phyloP scores from a whole-genome alignment of 2,888 invertebrate species.

The Leptura quadrifasciata region DNA sequence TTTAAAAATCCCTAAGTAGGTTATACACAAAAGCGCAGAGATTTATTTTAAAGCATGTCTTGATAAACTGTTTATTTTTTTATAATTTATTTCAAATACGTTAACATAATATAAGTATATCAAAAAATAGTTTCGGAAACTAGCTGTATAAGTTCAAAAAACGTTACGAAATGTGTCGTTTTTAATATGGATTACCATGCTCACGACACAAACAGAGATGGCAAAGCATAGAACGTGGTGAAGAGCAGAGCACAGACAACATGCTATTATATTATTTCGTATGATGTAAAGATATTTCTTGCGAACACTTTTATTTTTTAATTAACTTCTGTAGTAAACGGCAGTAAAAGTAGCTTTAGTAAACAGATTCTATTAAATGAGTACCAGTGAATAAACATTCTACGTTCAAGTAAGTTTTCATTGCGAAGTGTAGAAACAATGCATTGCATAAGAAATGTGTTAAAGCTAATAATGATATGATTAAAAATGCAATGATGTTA shows the following conservation, averaged over 20 bases:
- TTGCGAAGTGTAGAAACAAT: neutral
- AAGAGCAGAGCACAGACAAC: neutral
- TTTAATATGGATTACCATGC: neutral
- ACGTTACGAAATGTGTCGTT: neutral
- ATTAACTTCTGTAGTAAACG: no score
- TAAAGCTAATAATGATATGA: neutral
- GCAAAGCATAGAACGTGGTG: neutral
- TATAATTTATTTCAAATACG: no score
- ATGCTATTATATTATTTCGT: neutral
- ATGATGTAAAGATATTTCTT: no score
- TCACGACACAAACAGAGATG: neutral
- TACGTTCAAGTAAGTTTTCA: neutral
- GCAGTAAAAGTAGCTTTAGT: neutral
- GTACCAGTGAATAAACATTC: neutral
- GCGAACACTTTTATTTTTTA: no score
- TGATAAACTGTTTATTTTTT: no score
- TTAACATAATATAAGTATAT: no score
- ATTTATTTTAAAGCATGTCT: no score
- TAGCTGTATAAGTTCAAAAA: neutral
- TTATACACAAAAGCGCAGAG: no score
- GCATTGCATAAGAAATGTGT: neutral
- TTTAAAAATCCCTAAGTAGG: no score
- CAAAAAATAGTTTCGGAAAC: neutral
- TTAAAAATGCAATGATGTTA: neutral
- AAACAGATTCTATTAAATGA: neutral